Evolutionary conservation across 2,888 invertebrate species (phyloP), one percentile per base, ranked within the genome.

Genomic region (Nudaria mundana): DNA sequence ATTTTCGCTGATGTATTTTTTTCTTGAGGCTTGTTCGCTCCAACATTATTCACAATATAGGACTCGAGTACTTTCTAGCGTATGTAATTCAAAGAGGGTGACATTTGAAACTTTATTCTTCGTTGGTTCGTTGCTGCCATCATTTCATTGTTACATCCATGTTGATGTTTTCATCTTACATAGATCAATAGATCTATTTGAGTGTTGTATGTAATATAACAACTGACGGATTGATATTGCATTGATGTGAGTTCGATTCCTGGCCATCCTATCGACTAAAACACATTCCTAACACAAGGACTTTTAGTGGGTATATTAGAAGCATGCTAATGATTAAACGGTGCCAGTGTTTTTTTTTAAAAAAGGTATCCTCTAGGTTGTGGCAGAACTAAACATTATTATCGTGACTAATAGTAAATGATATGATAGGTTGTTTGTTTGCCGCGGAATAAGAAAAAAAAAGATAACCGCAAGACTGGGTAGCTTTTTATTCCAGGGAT

Each of bases 1-100:
- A 76, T 77, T 76, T 76, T 64, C 69, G 62, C 70, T 70, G 71
- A 73, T 72, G 76, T 74, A 70, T 75, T 74, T 76, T 74, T 76
- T 72, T 75, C 8, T 43, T 59, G 61, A 52, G 56, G 49, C 57
- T 64, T 43, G 61, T 56, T 54, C 56, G 49, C 39, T 34, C 39
- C 25, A 30, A 47, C 52, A 52, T 58, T 58, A 58, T 58, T 58
- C 52, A 40, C 48, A 33, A 56, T 54, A 54, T 40, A 48, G 45
- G 44, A 54, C 54, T 54, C 47, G 44, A 54, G 48, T 14, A 44
- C 54, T 60, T 51, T 49, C 37, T 38, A 34, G 34, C 31, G 47
- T 43, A 44, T 40, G 44, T 54, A 56, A 55, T 64, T 50, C 51
- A 49, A 52, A 40, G 40, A 43, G 41, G 35, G 20, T 20, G 5